Evolutionary conservation across 2,888 invertebrate genomes (phyloP), one percentile per base, ranked within the genome.

Genomic region (Drosophila paranaensis): DNA sequence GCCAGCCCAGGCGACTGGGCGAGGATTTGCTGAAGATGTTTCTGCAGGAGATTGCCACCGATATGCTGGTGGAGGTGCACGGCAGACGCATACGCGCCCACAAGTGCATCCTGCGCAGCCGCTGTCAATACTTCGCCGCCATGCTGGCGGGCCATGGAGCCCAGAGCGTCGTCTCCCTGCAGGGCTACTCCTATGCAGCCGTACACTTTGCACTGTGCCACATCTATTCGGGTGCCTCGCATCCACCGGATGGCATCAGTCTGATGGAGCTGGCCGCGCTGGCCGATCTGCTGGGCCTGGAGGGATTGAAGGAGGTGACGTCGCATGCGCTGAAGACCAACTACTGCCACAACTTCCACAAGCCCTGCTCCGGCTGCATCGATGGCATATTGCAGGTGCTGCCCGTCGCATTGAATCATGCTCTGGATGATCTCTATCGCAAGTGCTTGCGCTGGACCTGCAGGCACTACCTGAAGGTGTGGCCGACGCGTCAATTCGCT

Each of bases 341-440:
- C 92, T 97, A 97, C 92, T 98, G 98, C 91, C 98, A 99, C 92
- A 96, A 97, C 92, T 98, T 99, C 92, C 98, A 99, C 91, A 96
- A 96, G 94, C 98, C 98, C 0, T 99, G 98, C 92, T 94, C 96
- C 51, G 95, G 96, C 39, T 98, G 98, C 92, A 95, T 96, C 20
- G 95, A 96, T 51, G 97, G 97, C 6, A 97, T 98, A 3, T 93
- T 97, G 40, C 98, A 98, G 91, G 97, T 98, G 74, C 94, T 98
- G 82, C 96, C 97, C 0, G 93, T 98, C 46, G 96, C 97, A 6
- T 95, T 97, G 6, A 96, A 96, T 46, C 98, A 97, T 91, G 97
- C 97, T 0, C 93, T 98, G 60, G 97, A 97, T 87, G 98, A 98
- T 90, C 94, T 98, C 27, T 96, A 97, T 91, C 95, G 96, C 74